phyloP scores from a whole-genome alignment of 1,140 invertebrate genomes.

The Gryllus bimaculatus region DNA sequence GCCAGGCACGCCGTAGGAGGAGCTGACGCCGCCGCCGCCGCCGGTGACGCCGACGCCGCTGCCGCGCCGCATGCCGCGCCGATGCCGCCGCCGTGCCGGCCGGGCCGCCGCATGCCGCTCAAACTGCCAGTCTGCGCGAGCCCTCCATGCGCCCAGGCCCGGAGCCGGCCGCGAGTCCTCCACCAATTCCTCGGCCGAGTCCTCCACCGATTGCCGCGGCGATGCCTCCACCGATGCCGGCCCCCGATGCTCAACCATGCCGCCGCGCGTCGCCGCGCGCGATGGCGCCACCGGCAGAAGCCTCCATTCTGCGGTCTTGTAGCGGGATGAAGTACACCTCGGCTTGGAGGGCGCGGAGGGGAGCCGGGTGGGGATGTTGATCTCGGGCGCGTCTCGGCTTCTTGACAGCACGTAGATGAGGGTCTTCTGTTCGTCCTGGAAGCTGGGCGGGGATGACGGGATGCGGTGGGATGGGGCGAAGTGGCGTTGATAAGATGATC shows the following conservation, averaged over 20 bases:
- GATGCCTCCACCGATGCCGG: too few species aligned
- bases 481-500: slow-evolving; percentile 76
- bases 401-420: slow-evolving; percentile 78
- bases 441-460: slow-evolving; percentile 56
- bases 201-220: background rate
- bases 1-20: background rate
- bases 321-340: slow-evolving; percentile 73
- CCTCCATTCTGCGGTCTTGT: slow-evolving; percentile 18
- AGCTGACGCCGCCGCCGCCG: background rate
- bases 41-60: background rate
- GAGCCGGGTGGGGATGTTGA: slow-evolving; percentile 58
- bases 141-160: background rate
- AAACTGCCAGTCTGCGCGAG: background rate
- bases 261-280: too few species aligned
- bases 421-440: slow-evolving; percentile 68
- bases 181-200: background rate
- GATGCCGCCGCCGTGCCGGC: background rate
- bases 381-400: slow-evolving; percentile 65
- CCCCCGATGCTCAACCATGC: too few species aligned
- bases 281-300: too few species aligned
- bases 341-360: slow-evolving; percentile 71
- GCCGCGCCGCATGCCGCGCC: too few species aligned
- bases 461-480: slow-evolving; percentile 70
- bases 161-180: background rate
- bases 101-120: background rate